Conservation (phyloP, 2,888 invertebrate species). For the Endotricha flammealis region DNA sequence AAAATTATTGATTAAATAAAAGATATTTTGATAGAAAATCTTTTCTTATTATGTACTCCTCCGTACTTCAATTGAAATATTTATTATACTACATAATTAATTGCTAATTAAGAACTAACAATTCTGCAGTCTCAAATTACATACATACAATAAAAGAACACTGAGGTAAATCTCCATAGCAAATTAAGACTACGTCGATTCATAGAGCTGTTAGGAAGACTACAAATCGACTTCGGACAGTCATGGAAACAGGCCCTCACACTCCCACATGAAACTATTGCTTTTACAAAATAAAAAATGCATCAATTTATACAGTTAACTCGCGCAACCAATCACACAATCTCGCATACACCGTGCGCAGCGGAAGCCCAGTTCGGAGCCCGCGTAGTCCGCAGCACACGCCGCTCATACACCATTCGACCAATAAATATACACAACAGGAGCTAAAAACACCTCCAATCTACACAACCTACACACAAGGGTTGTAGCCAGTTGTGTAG, state of each 20-base stretch:
- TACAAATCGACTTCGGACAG: constrained; percentile 33
- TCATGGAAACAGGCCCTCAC: constrained; percentile 37
- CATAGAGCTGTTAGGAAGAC: constrained; percentile 28
- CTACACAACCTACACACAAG: constrained; percentile 39
- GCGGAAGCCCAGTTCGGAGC: constrained; percentile 42
- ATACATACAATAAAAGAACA: constrained; percentile 63
- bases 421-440: constrained; percentile 72
- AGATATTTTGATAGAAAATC: constrained; percentile 59
- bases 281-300: constrained; percentile 64
- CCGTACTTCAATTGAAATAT: constrained; percentile 61
- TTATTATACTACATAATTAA: constrained; percentile 67
- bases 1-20: constrained; percentile 30
- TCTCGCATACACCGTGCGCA: constrained; percentile 32
- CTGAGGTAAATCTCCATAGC: constrained; percentile 59
- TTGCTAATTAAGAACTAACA: constrained; percentile 74
- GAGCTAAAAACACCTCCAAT: constrained; percentile 51
- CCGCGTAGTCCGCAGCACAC: constrained; percentile 41
- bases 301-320: constrained; percentile 57
- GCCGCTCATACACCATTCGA: constrained; percentile 29
- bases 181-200: constrained; percentile 45
- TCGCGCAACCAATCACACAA: constrained; percentile 24
- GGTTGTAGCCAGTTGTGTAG: constrained; percentile 24
- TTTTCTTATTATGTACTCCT: constrained; percentile 71
- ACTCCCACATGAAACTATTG: constrained; percentile 43
- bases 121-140: constrained; percentile 76